A percentile compares a stretch with the other conserved stretches of the same genome.
Evolutionary conservation across 2,888 invertebrate species (phyloP).

Genomic region (Drosophila lutescens): DNA sequence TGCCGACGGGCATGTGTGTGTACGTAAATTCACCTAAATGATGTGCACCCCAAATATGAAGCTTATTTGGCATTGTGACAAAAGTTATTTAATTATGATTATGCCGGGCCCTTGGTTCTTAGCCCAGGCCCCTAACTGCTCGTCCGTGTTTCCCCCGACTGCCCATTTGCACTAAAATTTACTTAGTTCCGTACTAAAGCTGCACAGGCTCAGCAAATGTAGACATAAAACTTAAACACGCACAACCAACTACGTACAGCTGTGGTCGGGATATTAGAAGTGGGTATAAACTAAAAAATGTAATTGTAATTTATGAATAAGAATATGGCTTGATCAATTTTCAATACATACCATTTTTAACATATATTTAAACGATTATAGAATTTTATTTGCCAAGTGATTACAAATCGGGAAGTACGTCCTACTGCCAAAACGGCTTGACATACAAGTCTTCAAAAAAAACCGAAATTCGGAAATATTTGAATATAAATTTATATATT

Average conservation of each 20-base stretch:
- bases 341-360: too few relatives aligned
- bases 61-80: slow-evolving; percentile 68
- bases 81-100: slow-evolving; percentile 80
- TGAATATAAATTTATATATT: too few relatives aligned
- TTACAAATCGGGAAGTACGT: too few relatives aligned
- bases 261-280: not conserved
- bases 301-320: too few relatives aligned
- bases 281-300: not conserved
- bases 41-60: slow-evolving; percentile 54
- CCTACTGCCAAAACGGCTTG: too few relatives aligned
- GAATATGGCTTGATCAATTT: too few relatives aligned
- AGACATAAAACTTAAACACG: slow-evolving; percentile 74
- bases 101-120: slow-evolving; percentile 44
- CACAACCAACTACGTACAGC: slow-evolving; percentile 21
- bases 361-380: too few relatives aligned
- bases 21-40: slow-evolving; percentile 73
- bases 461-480: too few relatives aligned
- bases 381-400: too few relatives aligned
- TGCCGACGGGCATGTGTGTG: slow-evolving; percentile 33
- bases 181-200: slow-evolving; percentile 78
- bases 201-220: slow-evolving; percentile 66
- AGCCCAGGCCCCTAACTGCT: slow-evolving; percentile 46
- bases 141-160: slow-evolving; percentile 46
- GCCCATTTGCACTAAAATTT: slow-evolving; percentile 73
- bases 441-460: too few relatives aligned